Evolutionary conservation across 2,113 vertebrate species (phyloP).

Genomic region (Axis porcinus): DNA sequence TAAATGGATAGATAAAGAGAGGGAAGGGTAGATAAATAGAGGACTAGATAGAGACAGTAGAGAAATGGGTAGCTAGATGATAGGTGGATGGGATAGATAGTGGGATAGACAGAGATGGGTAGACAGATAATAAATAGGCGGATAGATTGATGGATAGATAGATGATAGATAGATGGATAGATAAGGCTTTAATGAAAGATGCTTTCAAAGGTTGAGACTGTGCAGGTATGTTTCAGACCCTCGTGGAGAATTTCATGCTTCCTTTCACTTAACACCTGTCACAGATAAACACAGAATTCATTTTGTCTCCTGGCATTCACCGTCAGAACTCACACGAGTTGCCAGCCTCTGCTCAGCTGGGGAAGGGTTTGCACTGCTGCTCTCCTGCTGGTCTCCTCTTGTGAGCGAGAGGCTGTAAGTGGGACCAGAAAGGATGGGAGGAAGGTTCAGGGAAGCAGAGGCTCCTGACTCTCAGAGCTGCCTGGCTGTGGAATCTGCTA

Average conservation of each 20-base stretch:
- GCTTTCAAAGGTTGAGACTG: background rate
- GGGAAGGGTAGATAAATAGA: background rate
- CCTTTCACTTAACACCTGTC: background rate
- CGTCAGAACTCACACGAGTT: background rate
- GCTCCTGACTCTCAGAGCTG: fast-evolving
- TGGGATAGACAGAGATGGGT: background rate
- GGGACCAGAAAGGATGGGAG: fast-evolving
- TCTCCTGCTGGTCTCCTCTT: background rate
- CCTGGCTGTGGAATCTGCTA: background rate
- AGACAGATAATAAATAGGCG: background rate
- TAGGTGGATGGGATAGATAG: background rate
- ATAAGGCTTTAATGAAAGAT: background rate
- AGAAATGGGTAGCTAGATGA: background rate
- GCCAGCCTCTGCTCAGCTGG: background rate
- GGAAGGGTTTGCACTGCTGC: fast-evolving
- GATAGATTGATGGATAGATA: background rate
- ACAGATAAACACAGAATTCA: background rate
- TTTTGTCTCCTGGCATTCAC: background rate
- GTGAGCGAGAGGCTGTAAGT: fast-evolving
- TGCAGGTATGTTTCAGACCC: background rate
- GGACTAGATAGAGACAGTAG: background rate
- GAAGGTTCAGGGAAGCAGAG: background rate
- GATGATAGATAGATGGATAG: background rate
- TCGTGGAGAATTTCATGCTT: background rate
- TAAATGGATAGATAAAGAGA: background rate